Base-by-base conservation (phyloP, 2,888 invertebrate species). In the Eupithecia abbreviata region DNA sequence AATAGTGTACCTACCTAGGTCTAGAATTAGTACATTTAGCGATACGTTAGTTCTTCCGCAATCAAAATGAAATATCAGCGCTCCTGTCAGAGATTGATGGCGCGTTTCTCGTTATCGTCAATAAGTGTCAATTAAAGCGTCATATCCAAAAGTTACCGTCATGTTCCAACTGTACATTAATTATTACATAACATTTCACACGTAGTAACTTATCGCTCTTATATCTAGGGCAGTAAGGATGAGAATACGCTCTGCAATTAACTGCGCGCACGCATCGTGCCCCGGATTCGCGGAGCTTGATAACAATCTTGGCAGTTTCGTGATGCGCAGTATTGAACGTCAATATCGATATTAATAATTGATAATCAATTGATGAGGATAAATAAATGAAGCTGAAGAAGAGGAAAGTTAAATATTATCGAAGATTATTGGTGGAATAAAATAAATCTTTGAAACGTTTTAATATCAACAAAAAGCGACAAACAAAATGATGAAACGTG, bases 121-220 rank as follows among this genome's bases (percentile, higher is more conserved):
- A 73, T 73, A 71, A 74, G 6, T 62, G 75, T 73, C 75, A 78
- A 73, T 78, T 75, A 73, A 51, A 62, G 51, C 71, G 68, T 73
- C 71, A 73, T 78, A 73, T 73, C 72, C 69, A 66, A 45, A n/a
- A 69, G 45, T 71, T 58, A 42, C 73, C 70, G 67, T 66, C 72
- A 49, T 65, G 70, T 58, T 49, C 47, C 45, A 75, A 77, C 77
- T 70, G 70, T 74, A 71, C 72, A 68, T 67, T 70, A 76, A 79
- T 77, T 74, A 79, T 77, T 67, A 76, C 75, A 73, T 74, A 75
- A 76, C 43, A 69, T 72, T 77, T 77, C 71, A 76, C 77, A 76
- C 79, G 71, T 76, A 62, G 69, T 49, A 43, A 41, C 66, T 67
- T 75, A 76, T 75, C 58, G 71, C 49, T 71, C 42, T 65, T 72